Percentiles rank a stretch among this genome's conserved stretches.
These are phyloP conservation scores for Epinephelus malabaricus DNA, from an alignment of 2,797 vertebrate genomes.

Conservation along the genomic window DNA sequence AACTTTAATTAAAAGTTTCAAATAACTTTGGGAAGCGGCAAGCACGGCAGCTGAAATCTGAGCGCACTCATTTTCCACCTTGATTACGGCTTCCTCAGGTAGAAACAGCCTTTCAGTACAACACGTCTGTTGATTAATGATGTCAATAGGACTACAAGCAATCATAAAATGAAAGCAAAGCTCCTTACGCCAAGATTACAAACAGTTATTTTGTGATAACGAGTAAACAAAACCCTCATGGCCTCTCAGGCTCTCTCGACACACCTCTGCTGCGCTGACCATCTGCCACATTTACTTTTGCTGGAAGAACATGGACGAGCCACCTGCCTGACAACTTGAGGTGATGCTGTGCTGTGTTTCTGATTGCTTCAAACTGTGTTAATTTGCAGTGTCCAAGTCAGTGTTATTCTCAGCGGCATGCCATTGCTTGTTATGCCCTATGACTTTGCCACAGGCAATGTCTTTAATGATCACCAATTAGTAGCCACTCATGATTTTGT, in stretches of 20 bases:
- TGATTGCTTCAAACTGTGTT: not conserved
- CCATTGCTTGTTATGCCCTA: not conserved
- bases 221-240: not conserved
- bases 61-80: slow-evolving; percentile 2
- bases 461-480: not conserved
- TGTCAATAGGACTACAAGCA: not conserved
- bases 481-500: not conserved
- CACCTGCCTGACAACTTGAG: not conserved
- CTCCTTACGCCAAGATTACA: not conserved
- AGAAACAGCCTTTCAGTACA: not conserved
- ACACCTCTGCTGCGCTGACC: not conserved
- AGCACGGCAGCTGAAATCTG: slow-evolving; percentile 3
- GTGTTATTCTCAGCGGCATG: too few relatives aligned
- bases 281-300: slow-evolving; percentile 15
- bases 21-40: not conserved
- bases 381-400: not conserved
- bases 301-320: not conserved
- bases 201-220: not conserved
- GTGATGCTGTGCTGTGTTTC: not conserved
- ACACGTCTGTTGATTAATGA: not conserved
- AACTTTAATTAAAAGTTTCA: slow-evolving; percentile 33
- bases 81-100: slow-evolving; percentile 22
- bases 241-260: not conserved
- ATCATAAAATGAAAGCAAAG: not conserved
- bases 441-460: not conserved